phyloP scores from a whole-genome alignment of 2,113 vertebrate species.

The Nycticebus coucang region DNA sequence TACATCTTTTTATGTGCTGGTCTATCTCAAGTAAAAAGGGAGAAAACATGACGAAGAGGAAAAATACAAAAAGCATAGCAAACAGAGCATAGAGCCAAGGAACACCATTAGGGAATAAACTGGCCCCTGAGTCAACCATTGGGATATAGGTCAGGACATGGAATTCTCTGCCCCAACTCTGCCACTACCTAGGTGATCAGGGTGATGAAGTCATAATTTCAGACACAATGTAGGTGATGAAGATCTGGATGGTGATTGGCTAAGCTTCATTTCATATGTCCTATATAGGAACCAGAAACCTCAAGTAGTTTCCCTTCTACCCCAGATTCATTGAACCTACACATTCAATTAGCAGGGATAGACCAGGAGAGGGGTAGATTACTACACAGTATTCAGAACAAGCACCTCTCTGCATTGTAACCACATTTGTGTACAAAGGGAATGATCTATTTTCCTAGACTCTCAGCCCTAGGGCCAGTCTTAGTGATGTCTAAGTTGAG shows the following conservation, averaged over 20 bases:
- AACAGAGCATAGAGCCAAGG: slow-evolving; percentile 51
- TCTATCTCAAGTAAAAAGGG: slow-evolving; percentile 55
- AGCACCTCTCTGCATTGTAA: not conserved
- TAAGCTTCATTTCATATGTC: not conserved
- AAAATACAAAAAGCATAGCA: slow-evolving; percentile 61
- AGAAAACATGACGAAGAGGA: slow-evolving; percentile 54
- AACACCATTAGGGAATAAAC: not conserved
- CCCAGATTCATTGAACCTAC: not conserved
- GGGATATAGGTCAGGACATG: not conserved
- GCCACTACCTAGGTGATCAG: slow-evolving; percentile 13
- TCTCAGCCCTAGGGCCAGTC: not conserved
- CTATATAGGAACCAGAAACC: not conserved
- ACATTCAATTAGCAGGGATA: not conserved
- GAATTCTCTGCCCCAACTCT: slow-evolving; percentile 6
- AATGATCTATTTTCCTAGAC: not conserved
- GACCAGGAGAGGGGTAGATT: not conserved
- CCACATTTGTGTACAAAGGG: not conserved
- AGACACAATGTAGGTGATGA: slow-evolving; percentile 3
- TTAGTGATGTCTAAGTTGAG: slow-evolving; percentile 24
- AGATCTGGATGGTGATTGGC: slow-evolving; percentile 12
- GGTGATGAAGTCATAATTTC: slow-evolving; percentile 63
- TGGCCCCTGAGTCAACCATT: not conserved
- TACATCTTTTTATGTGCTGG: slow-evolving; percentile 66
- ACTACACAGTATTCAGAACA: not conserved
- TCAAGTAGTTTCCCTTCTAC: not conserved